Percentiles rank a stretch among this genome's conserved stretches.
Evolutionary conservation across 2,888 invertebrate genomes (phyloP).

Genomic region (Oscheius myriophilus): DNA sequence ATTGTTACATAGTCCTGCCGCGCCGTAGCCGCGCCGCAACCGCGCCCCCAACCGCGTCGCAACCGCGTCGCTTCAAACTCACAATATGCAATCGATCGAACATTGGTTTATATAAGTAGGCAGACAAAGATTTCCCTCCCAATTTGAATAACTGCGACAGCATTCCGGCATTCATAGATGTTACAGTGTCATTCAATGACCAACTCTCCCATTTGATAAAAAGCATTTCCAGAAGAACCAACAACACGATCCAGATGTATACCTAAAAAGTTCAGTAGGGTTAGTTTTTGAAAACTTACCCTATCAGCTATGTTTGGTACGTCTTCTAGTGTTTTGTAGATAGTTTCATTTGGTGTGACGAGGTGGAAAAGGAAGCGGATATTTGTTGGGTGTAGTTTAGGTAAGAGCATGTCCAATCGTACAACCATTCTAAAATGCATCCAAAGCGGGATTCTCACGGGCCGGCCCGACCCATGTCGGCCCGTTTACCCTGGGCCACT

Average conservation of each 20-base stretch:
- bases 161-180: constrained; percentile 68
- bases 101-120: constrained; percentile 75
- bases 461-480: too few species aligned
- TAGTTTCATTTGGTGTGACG: constrained; percentile 60
- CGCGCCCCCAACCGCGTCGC: too few species aligned
- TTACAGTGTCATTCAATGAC: constrained; percentile 52
- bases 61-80: neutral
- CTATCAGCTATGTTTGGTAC: constrained; percentile 44
- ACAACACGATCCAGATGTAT: constrained; percentile 40
- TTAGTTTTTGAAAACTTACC: neutral
- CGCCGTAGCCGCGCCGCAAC: too few species aligned
- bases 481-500: too few species aligned
- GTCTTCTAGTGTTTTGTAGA: constrained; percentile 31
- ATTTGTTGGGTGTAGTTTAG: constrained; percentile 31
- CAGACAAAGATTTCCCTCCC: constrained; percentile 42
- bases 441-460: too few species aligned
- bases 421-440: too few species aligned
- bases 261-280: constrained; percentile 27
- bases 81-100: constrained; percentile 79
- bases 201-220: constrained; percentile 34
- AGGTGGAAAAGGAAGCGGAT: constrained; percentile 57
- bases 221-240: constrained; percentile 41
- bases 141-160: constrained; percentile 68
- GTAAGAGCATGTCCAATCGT: constrained; percentile 17
- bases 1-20: too few species aligned